Percentiles rank a stretch among this genome's conserved stretches.
phyloP scores from a whole-genome alignment of 2,113 vertebrate species.

The Apus apus region DNA sequence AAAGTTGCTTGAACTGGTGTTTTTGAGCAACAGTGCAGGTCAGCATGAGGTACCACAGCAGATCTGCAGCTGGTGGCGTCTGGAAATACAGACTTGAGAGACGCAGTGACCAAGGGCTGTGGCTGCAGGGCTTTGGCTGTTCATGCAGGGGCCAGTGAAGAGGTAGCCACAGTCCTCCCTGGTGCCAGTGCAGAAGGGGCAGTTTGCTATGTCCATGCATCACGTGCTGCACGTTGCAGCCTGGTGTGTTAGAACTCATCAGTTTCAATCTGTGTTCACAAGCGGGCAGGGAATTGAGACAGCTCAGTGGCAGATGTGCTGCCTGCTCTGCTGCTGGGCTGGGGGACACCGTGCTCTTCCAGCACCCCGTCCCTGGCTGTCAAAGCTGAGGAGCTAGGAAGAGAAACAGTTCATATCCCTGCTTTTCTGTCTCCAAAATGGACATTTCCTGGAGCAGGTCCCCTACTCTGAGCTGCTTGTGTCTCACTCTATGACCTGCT shows the following conservation, averaged over 20 bases:
- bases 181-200: background rate
- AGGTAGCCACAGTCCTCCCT: background rate
- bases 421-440: background rate
- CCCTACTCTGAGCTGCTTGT: background rate
- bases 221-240: no score
- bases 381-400: background rate
- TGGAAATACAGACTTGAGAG: background rate
- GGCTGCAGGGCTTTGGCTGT: background rate
- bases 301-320: background rate
- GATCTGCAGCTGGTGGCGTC: background rate
- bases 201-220: background rate
- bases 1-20: slow-evolving; percentile 12
- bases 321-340: background rate
- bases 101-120: rapidly evolving
- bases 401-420: background rate
- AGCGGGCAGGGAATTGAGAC: background rate
- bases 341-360: background rate
- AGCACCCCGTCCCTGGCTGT: background rate
- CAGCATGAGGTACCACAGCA: background rate
- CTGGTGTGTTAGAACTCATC: background rate
- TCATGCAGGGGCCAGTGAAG: rapidly evolving
- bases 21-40: background rate
- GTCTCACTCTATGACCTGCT: rapidly evolving
- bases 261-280: background rate
- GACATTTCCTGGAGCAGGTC: background rate